Conservation (phyloP, 2,113 vertebrate genomes). For the Indicator maculatus region DNA sequence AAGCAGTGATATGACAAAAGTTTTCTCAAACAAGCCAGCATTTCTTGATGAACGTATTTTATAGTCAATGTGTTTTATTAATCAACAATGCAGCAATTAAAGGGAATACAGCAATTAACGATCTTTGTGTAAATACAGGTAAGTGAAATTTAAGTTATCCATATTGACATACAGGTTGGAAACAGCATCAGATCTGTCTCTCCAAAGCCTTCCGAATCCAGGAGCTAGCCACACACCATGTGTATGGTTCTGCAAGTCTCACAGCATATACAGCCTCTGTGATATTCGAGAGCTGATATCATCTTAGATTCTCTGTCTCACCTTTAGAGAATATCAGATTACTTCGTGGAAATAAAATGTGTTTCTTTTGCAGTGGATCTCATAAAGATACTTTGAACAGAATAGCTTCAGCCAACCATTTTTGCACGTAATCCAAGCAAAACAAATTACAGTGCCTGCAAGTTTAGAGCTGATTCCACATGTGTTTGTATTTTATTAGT, state of each 20-base stretch:
- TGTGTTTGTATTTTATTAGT: rapidly evolving
- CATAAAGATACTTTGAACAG: not conserved
- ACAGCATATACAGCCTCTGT: not conserved
- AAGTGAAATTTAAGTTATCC: not conserved
- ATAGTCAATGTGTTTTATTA: not conserved
- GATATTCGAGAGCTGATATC: not conserved
- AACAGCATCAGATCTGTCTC: not conserved
- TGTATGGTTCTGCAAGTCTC: not conserved
- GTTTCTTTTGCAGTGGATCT: not conserved
- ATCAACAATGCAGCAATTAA: not conserved
- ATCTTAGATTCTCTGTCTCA: not conserved
- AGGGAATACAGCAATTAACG: not conserved
- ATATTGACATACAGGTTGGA: no score
- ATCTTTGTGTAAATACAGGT: not conserved
- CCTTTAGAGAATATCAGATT: not conserved
- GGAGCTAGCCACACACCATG: not conserved
- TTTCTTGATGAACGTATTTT: not conserved
- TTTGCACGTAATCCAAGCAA: not conserved
- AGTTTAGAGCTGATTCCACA: not conserved
- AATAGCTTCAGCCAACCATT: not conserved
- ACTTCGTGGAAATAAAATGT: not conserved
- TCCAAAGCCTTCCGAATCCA: not conserved
- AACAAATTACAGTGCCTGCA: not conserved
- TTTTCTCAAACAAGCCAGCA: not conserved
- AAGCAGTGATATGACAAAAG: not conserved